These are phyloP conservation scores for Axea sp. DNA, from an alignment of 2,888 invertebrate genomes.

Conservation along the genomic window DNA sequence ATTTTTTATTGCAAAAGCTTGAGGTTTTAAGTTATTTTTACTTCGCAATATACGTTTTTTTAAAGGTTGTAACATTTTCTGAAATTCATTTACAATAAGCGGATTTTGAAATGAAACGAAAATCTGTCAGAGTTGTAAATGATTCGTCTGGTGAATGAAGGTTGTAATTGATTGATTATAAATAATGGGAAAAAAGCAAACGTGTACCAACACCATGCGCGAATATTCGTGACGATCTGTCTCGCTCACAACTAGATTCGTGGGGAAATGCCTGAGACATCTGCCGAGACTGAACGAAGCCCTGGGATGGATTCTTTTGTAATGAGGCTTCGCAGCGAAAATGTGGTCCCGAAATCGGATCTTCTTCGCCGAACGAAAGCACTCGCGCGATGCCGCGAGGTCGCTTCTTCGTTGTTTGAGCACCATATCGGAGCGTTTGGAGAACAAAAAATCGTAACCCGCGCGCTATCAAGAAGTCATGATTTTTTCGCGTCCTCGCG, in stretches of 20 bases:
- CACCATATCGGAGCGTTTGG: constrained; percentile 27
- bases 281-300: constrained; percentile 12
- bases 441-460: neutral
- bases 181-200: constrained; percentile 12
- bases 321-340: neutral
- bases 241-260: constrained; percentile 16
- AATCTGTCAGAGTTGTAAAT: no score
- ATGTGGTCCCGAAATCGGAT: constrained; percentile 18
- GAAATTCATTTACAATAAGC: no score
- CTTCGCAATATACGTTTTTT: no score
- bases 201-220: constrained; percentile 50
- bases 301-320: constrained; percentile 23
- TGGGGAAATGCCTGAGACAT: constrained; percentile 12
- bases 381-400: constrained; percentile 13
- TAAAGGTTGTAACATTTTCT: no score
- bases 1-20: no score
- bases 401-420: constrained; percentile 33
- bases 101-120: no score
- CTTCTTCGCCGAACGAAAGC: constrained; percentile 16
- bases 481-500: constrained; percentile 3
- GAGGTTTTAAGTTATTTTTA: no score
- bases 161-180: no score
- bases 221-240: constrained; percentile 31
- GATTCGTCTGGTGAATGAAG: no score
- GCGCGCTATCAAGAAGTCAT: neutral